Conservation (phyloP, 2,888 invertebrate genomes). For the Melanchra persicariae region DNA sequence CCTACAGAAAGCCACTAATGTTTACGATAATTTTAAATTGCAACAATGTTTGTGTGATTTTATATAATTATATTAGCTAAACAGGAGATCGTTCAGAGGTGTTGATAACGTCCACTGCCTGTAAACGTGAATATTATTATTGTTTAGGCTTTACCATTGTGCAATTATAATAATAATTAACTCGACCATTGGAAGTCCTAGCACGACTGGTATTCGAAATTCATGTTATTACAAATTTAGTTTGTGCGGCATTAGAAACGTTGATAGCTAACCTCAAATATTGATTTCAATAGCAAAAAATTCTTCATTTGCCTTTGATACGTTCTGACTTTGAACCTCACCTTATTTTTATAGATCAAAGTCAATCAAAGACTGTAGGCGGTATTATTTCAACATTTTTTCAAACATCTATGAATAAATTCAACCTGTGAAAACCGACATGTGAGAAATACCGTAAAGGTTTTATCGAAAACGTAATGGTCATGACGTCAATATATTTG, state of each 20-base stretch:
- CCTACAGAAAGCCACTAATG: no score
- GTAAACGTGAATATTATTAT: background rate
- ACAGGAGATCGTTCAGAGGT: background rate
- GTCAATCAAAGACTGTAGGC: background rate
- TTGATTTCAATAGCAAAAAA: background rate
- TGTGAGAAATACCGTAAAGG: slow-evolving; percentile 23
- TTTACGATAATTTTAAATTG: no score
- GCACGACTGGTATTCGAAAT: background rate
- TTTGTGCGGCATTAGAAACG: background rate
- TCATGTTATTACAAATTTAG: background rate
- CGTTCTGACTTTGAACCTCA: background rate
- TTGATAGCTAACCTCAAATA: background rate
- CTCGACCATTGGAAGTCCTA: background rate
- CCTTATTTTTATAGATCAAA: background rate
- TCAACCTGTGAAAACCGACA: slow-evolving; percentile 5
- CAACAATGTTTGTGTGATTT: background rate
- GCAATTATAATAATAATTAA: background rate
- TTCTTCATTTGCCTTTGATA: background rate
- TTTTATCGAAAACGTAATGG: slow-evolving; percentile 47
- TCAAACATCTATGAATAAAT: slow-evolving; percentile 13
- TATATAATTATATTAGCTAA: background rate
- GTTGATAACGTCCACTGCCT: background rate
- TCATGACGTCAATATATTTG: slow-evolving; percentile 49
- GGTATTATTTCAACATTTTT: background rate
- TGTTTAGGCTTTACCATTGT: background rate